Evolutionary conservation across 2,113 vertebrate genomes (phyloP).

Genomic region (Isichthys henryi): DNA sequence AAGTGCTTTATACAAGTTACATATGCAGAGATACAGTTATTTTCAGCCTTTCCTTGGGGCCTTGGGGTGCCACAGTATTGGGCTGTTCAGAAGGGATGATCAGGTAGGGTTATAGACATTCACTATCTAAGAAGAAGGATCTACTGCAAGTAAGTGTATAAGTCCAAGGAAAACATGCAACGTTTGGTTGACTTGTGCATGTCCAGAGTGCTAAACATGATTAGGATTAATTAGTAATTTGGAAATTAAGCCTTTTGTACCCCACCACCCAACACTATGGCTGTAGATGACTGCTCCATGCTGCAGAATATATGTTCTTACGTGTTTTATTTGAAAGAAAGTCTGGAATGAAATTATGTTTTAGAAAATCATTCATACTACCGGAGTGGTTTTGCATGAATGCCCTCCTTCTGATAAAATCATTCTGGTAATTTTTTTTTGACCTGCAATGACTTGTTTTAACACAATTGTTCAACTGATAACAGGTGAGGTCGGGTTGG

Average conservation of each 20-base stretch:
- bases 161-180: background rate
- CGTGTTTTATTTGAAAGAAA: background rate
- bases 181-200: background rate
- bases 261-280: background rate
- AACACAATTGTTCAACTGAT: background rate
- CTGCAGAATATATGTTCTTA: background rate
- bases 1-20: background rate
- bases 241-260: background rate
- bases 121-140: background rate
- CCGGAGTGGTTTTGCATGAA: background rate
- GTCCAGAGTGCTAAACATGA: background rate
- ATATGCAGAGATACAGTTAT: background rate
- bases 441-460: background rate
- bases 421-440: background rate
- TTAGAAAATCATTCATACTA: background rate
- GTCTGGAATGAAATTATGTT: background rate
- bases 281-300: background rate
- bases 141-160: background rate
- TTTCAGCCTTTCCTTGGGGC: background rate
- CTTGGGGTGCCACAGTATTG: background rate
- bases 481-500: background rate
- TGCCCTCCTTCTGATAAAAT: background rate
- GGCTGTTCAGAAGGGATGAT: background rate
- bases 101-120: background rate
- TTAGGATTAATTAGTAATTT: background rate